These are phyloP conservation scores for Leptodactylus fallax DNA, from an alignment of 2,797 vertebrate species.

Conservation along the genomic window DNA sequence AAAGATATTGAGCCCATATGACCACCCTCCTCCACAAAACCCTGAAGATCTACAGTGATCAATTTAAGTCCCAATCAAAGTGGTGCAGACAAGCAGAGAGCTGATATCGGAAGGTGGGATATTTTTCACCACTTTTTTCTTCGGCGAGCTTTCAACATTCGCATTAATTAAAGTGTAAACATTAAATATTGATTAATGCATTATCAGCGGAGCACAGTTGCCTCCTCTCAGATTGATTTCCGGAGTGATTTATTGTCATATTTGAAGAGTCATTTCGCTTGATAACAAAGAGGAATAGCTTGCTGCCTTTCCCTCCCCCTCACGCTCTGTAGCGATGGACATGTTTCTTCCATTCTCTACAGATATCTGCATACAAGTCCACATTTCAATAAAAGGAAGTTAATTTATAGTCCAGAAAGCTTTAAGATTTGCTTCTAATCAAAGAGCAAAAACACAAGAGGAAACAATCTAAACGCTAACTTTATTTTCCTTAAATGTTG, in stretches of 20 bases:
- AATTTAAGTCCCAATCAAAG: constrained; percentile 78
- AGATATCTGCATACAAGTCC: constrained; percentile 37
- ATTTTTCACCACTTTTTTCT: constrained; percentile 90
- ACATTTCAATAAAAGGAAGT: not conserved
- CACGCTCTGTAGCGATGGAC: not conserved
- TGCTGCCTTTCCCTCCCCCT: constrained; percentile 75
- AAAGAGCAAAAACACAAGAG: not conserved
- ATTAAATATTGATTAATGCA: constrained; percentile 99
- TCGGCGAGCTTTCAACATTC: constrained; percentile 92
- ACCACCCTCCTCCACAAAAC: not conserved
- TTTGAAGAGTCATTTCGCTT: constrained; percentile 99
- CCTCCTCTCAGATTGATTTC: constrained; percentile 98
- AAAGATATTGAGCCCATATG: constrained; percentile 64
- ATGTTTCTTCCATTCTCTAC: constrained; percentile 8
- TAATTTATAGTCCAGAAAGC: not conserved
- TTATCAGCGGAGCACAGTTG: constrained; percentile 99
- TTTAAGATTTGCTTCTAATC: not conserved
- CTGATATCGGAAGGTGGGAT: constrained; percentile 92
- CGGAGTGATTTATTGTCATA: constrained; percentile 99
- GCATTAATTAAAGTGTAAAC: constrained; percentile 99
- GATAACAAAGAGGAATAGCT: constrained; percentile 98
- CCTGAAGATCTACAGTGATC: constrained; percentile 70
- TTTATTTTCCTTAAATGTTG: not conserved
- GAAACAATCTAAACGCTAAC: not conserved
- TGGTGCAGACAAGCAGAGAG: constrained; percentile 76